A percentile compares a stretch with the other conserved stretches of the same genome.
phyloP scores from a whole-genome alignment of 2,113 vertebrate genomes.

The Etheostoma cragini region DNA sequence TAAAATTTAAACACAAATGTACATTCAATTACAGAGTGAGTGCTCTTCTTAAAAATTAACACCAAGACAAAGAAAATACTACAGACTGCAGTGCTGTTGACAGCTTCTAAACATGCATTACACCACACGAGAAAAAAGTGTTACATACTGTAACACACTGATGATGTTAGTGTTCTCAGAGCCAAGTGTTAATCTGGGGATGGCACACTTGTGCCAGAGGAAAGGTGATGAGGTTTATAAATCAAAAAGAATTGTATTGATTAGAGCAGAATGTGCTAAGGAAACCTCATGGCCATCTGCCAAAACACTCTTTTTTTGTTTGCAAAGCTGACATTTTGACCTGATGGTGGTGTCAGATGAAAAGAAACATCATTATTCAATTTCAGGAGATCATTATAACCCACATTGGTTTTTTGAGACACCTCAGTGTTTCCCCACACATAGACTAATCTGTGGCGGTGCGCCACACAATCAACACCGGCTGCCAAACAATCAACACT shows the following conservation, averaged over 20 bases:
- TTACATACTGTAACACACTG: not conserved
- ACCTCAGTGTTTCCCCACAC: no score
- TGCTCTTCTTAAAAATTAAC: not conserved
- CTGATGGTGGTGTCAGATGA: not conserved
- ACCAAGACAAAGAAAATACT: not conserved
- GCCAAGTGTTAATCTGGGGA: not conserved
- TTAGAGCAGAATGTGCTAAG: slow-evolving; percentile 11
- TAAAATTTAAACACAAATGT: slow-evolving; percentile 56
- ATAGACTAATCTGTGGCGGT: no score
- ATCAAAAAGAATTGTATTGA: not conserved
- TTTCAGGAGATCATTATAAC: not conserved
- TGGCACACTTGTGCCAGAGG: not conserved
- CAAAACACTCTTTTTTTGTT: not conserved
- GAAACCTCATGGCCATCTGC: not conserved
- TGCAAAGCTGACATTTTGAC: slow-evolving; percentile 1
- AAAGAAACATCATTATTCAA: not conserved
- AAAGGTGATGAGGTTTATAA: not conserved
- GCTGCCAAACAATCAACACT: no score
- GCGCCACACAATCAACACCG: no score
- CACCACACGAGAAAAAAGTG: not conserved
- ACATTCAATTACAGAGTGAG: not conserved
- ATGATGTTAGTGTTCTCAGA: not conserved
- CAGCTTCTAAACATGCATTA: not conserved
- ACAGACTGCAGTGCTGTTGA: no score
- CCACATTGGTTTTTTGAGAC: not conserved